phyloP scores from a whole-genome alignment of 2,888 invertebrate genomes.

The Dermolepida albohirtum region DNA sequence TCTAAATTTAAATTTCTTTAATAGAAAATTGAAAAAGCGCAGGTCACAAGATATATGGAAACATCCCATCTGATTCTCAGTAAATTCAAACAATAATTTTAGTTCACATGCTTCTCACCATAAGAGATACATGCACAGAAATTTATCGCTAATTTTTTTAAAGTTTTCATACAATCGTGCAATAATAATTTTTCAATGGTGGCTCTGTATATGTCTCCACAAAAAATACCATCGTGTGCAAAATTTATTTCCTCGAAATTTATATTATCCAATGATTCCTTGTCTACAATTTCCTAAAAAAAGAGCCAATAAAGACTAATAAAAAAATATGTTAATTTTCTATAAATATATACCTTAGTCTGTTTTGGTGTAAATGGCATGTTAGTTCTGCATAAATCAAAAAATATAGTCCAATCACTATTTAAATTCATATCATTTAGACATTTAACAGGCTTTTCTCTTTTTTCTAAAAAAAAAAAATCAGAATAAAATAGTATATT shows the following conservation, averaged over 20 bases:
- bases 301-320: not conserved
- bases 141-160: constrained; percentile 31
- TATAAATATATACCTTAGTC: constrained; percentile 17
- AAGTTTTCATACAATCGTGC: constrained; percentile 17
- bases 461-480: constrained; percentile 14
- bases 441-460: constrained; percentile 1
- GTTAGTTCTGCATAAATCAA: constrained; percentile 15
- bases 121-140: constrained; percentile 35
- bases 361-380: constrained; percentile 35
- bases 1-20: too few relatives aligned
- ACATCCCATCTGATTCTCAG: too few relatives aligned
- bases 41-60: too few relatives aligned
- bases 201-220: constrained; percentile 13
- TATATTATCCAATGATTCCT: constrained; percentile 14
- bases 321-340: too few relatives aligned
- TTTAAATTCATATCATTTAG: constrained; percentile 6
- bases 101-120: too few relatives aligned
- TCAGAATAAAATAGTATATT: not conserved
- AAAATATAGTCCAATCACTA: constrained; percentile 29
- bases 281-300: constrained; percentile 34
- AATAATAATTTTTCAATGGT: constrained; percentile 24
- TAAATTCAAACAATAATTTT: too few relatives aligned
- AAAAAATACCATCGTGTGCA: constrained; percentile 21
- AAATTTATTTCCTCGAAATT: constrained; percentile 39
- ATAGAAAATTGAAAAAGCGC: too few relatives aligned